Base-by-base conservation (phyloP, 2,113 vertebrate species). In the Mobula hypostoma region DNA sequence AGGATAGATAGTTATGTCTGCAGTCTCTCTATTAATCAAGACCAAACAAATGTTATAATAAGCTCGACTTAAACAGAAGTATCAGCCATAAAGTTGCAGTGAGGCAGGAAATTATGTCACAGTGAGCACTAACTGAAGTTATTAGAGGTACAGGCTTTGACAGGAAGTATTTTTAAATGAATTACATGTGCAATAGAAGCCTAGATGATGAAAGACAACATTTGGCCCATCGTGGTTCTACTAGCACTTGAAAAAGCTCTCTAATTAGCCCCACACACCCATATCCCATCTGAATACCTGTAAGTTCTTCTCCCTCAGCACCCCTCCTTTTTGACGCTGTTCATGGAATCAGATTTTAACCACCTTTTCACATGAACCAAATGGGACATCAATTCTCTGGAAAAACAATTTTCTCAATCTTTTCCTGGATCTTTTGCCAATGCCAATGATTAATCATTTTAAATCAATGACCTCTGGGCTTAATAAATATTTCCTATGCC, bases 21-120 rank as follows among this genome's bases (percentile, higher is more conserved):
- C 90, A 92, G 68, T 92, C 90, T 92, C 90, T 92, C 90, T 92
- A 92, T 92, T 92, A 92, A 92, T 92, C 90, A 92, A 92, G 90
- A 72, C 32, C 90, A 92, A 92, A 32, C 72, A 92, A 92, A 92
- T 92, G 90, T 92, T 92, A 72, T 92, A 92, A 92, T 92, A 92
- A 70, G 90, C 90, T 68, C 32, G n/a, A 92, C 66, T 92, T 92
- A 92, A 92, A 92, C 90, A 72, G 90, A 48, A 92, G 68, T 92
- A 21, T 92, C 90, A 72, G 90, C 32, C 90, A 32, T 88, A 72
- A 92, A 92, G 90, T 66, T 40, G 72, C 21, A 19, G 68, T 4
- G 90, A 92, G 90, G 68, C 90, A 92, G 90, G 90, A 92, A 92
- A 92, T 92, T 40, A 92, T 92, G 90, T 72, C 90, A 74, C 90